A percentile compares a stretch with the other conserved stretches of the same genome.
phyloP scores from a whole-genome alignment of 2,888 invertebrate species.

The Philonicus albiceps region DNA sequence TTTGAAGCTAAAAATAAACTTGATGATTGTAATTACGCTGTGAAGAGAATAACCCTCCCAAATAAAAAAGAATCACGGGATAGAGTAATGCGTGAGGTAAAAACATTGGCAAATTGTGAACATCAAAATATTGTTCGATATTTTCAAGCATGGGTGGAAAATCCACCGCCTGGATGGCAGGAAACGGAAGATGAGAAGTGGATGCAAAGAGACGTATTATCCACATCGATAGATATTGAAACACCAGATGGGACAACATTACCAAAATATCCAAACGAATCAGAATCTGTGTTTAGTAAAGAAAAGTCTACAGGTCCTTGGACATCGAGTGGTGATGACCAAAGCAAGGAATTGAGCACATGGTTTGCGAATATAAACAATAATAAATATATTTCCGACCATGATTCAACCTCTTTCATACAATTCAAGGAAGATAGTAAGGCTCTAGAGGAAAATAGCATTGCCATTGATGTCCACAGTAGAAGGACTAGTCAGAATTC shows the following conservation, averaged over 20 bases:
- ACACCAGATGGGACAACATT: conserved; percentile 58
- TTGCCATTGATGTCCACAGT: background rate
- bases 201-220: conserved; percentile 56
- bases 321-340: background rate
- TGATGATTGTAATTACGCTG: conserved; percentile 93
- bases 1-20: conserved; percentile 94
- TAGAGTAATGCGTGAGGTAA: conserved; percentile 92
- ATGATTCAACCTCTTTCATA: conserved; percentile 59
- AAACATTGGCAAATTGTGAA: conserved; percentile 91
- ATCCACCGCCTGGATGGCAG: conserved; percentile 89
- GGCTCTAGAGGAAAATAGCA: conserved; percentile 47
- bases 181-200: conserved; percentile 74
- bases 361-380: conserved; percentile 49
- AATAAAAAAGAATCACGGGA: conserved; percentile 83
- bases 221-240: conserved; percentile 62
- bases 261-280: conserved; percentile 50
- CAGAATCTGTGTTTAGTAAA: conserved; percentile 20
- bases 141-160: conserved; percentile 94
- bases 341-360: conserved; percentile 47
- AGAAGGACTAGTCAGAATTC: background rate
- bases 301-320: background rate
- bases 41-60: conserved; percentile 91
- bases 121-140: conserved; percentile 96
- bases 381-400: conserved; percentile 51
- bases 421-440: conserved; percentile 60